These are phyloP conservation scores for Clarias magur DNA, from an alignment of 2,113 vertebrate genomes.

Conservation along the genomic window DNA sequence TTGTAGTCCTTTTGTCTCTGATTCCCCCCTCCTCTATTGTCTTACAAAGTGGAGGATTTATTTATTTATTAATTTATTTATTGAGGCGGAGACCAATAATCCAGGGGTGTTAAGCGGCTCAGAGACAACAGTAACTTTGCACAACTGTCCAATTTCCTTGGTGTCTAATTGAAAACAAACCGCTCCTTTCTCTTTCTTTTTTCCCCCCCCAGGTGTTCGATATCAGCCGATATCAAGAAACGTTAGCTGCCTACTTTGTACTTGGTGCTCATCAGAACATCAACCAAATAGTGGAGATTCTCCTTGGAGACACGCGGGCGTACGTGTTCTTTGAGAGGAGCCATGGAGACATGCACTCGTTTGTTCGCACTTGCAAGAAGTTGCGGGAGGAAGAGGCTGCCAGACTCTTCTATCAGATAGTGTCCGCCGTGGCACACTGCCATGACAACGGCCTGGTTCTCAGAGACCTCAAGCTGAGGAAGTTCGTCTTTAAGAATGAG, in stretches of 20 bases:
- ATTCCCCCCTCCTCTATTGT: constrained; percentile 26
- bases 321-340: constrained; percentile 97
- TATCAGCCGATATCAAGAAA: constrained; percentile 94
- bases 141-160: background rate
- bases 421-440: constrained; percentile 95
- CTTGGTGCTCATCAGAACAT: constrained; percentile 94
- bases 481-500: constrained; percentile 97
- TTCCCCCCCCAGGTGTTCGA: constrained; percentile 84
- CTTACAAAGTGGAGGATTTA: constrained; percentile 22
- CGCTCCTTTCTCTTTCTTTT: constrained; percentile 30
- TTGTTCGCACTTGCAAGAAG: constrained; percentile 97
- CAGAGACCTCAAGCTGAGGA: constrained; percentile 95
- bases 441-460: constrained; percentile 95
- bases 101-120: background rate
- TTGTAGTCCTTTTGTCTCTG: constrained; percentile 45
- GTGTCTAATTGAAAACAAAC: constrained; percentile 29
- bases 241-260: constrained; percentile 94
- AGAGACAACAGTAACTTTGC: constrained; percentile 5
- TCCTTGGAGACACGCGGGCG: constrained; percentile 92
- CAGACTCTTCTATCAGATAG: constrained; percentile 96
- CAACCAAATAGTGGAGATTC: constrained; percentile 96
- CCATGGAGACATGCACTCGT: constrained; percentile 99
- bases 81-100: background rate
- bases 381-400: constrained; percentile 96
- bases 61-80: background rate